Evolutionary conservation across 2,888 invertebrate species (phyloP).

Genomic region (Ypsolopha sequella): DNA sequence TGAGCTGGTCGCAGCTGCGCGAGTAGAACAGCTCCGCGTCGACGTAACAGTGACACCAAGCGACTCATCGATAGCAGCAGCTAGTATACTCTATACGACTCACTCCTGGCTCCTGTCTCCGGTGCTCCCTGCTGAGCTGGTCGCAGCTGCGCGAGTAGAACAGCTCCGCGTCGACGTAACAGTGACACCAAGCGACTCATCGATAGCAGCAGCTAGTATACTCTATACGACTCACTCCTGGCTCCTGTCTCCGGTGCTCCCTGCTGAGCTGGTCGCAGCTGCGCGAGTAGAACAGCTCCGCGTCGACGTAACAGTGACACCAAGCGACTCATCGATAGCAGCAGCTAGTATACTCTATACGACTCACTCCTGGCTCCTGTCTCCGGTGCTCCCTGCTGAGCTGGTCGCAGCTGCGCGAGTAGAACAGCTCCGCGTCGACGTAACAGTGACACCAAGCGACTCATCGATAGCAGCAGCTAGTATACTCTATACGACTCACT

Average conservation of each 20-base stretch:
- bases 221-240: no score
- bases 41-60: slow-evolving; percentile 50
- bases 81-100: no score
- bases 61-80: slow-evolving; percentile 25
- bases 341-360: no score
- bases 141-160: slow-evolving; percentile 29
- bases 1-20: no score
- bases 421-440: neutral
- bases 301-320: slow-evolving; percentile 51
- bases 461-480: no score
- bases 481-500: no score
- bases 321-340: slow-evolving; percentile 7
- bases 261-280: no score
- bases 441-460: neutral
- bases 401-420: neutral
- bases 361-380: no score
- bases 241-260: no score
- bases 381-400: no score
- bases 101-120: no score
- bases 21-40: slow-evolving; percentile 52
- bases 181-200: slow-evolving; percentile 43
- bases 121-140: no score
- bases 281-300: slow-evolving; percentile 42
- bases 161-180: slow-evolving; percentile 48
- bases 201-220: neutral